Evolutionary conservation across 1,140 invertebrate species (phyloP), one percentile per base, ranked within the genome.

Genomic region (Philopotamus ludificatus): DNA sequence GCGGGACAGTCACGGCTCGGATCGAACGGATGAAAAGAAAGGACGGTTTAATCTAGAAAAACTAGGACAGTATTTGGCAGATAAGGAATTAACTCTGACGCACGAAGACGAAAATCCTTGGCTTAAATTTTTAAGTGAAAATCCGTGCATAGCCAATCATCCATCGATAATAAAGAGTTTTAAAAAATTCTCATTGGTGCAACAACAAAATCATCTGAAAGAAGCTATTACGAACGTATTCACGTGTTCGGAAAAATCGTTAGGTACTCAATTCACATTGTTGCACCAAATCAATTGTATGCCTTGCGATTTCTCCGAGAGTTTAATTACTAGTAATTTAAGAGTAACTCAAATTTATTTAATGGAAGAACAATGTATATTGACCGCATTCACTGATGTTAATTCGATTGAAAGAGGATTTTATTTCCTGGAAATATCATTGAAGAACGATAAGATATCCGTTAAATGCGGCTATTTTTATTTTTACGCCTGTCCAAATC

Each of bases 51-150:
- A 93, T 76, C 77, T 97, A 68, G 94, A 98, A 79, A 87, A 89
- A 73, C 84, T 97, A 53, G 93, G 94, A 0, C 92, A 97, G 76
- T 97, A 97, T 80, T 80, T 97, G 47, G 85, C 88, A 62, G 82
- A 87, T 72, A 73, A 80, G 63, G 77, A 84, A 51, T 76, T 94
- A 25, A 83, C 82, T 8, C 86, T 87, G 71, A 81, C 86, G 7
- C 81, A 86, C 1, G 81, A 87, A 62, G 82, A 83, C 70, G 79
- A 81, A 3, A 86, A 88, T 75, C 82, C 87, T n/a, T 97, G 94
- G 94, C 82, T 87, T 34, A 81, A 87, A 67, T 89, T 95, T 73
- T 74, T 94, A 0, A 75, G 83, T 28, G 84, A 89, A 67, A 91
- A 92, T 74, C 82, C 87, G 44, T 87, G 87, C 73, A 70, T 95